Conservation (phyloP, 2,797 vertebrate species). For the Anolis apletophallus region DNA sequence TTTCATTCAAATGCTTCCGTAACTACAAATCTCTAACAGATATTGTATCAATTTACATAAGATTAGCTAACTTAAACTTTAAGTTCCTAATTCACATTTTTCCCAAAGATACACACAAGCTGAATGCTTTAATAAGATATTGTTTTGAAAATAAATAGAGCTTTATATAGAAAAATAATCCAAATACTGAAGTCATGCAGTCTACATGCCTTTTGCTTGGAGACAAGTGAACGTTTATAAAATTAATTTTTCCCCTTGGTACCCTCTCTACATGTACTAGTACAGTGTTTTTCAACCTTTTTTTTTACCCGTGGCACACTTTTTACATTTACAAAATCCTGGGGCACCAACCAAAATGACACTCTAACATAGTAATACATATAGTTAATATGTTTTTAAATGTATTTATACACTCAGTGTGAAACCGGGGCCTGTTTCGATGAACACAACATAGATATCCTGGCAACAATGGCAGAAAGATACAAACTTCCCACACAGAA, state of each 20-base stretch:
- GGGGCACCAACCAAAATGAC: too few species aligned
- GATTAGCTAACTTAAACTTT: neutral
- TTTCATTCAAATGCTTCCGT: neutral
- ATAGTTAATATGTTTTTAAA: too few species aligned
- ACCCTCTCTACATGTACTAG: neutral
- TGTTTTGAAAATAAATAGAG: neutral
- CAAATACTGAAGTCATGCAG: neutral
- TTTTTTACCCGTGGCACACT: too few species aligned
- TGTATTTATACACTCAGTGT: too few species aligned
- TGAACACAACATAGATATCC: too few species aligned
- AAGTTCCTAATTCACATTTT: neutral
- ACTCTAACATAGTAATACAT: too few species aligned
- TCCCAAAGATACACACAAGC: neutral
- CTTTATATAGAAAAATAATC: neutral
- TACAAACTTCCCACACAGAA: too few species aligned
- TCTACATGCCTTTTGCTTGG: neutral
- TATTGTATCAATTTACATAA: neutral
- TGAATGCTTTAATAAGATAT: neutral
- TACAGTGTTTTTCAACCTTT: too few species aligned
- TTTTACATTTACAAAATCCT: too few species aligned
- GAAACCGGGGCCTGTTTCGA: too few species aligned
- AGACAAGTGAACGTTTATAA: neutral
- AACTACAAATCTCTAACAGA: neutral
- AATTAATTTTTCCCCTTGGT: neutral
- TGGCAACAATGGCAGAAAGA: too few species aligned